These are phyloP conservation scores for Brotula barbata DNA, from an alignment of 2,797 vertebrate species.

Conservation along the genomic window DNA sequence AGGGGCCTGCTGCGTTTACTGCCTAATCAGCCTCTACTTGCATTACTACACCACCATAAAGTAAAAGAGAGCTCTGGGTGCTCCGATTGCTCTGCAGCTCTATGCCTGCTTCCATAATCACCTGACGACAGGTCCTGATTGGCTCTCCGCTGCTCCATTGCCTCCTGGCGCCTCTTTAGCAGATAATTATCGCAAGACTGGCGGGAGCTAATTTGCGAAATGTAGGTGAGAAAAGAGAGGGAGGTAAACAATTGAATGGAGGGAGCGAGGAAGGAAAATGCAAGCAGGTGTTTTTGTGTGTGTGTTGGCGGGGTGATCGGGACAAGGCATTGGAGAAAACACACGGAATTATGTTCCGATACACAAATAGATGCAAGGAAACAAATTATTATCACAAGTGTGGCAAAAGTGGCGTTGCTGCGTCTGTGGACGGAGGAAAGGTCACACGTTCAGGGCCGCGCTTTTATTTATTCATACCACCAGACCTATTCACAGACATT, in stretches of 20 bases:
- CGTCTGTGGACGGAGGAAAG: too few relatives aligned
- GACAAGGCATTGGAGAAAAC: too few relatives aligned
- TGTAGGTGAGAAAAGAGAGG: constrained; percentile 18
- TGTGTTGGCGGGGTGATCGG: too few relatives aligned
- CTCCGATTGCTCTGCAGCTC: constrained; percentile 2
- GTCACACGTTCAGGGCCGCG: too few relatives aligned
- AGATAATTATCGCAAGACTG: constrained; percentile 54
- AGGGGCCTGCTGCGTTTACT: background rate
- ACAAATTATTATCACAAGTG: too few relatives aligned
- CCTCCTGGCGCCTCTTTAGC: constrained; percentile 54
- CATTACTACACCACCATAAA: constrained; percentile 30
- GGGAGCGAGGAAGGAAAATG: background rate
- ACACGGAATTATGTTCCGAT: too few relatives aligned
- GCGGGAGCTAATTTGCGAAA: constrained; percentile 55
- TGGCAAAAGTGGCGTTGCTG: too few relatives aligned
- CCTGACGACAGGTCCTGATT: constrained; percentile 21
- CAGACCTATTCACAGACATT: too few relatives aligned
- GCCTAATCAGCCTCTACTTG: constrained; percentile 14
- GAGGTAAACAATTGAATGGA: background rate
- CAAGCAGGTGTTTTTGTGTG: too few relatives aligned
- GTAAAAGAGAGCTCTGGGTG: background rate
- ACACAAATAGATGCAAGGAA: too few relatives aligned
- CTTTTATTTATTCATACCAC: too few relatives aligned
- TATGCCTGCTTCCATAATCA: constrained; percentile 41
- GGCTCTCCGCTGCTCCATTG: constrained; percentile 14